phyloP scores from a whole-genome alignment of 2,113 vertebrate species.

The Synchiropus splendidus region DNA sequence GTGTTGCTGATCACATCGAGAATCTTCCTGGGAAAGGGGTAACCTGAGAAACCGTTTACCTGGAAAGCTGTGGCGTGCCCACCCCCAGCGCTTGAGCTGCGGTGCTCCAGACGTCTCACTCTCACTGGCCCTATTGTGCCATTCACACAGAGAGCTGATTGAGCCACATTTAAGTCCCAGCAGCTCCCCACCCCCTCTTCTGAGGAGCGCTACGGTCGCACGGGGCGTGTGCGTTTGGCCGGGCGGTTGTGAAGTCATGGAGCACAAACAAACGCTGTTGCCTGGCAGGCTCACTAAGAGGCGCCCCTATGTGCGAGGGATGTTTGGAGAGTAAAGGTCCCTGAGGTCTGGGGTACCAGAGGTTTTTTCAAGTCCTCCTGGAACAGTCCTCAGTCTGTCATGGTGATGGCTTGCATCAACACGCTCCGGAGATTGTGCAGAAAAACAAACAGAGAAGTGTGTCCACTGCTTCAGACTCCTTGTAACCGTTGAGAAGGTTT shows the following conservation, averaged over 20 bases:
- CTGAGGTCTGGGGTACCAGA: constrained; percentile 36
- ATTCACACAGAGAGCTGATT: constrained; percentile 53
- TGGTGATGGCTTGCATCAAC: constrained; percentile 35
- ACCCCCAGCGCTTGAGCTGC: constrained; percentile 3
- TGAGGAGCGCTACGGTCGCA: constrained; percentile 25
- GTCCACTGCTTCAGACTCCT: constrained; percentile 21
- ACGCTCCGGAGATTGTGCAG: constrained; percentile 30
- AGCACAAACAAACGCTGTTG: constrained; percentile 65
- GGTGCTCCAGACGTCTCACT: constrained; percentile 18
- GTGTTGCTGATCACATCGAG: too few species aligned
- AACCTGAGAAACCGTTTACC: constrained; percentile 50
- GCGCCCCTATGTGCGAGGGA: constrained; percentile 46
- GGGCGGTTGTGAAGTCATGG: constrained; percentile 35
- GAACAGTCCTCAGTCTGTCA: constrained; percentile 53
- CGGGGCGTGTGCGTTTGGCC: constrained; percentile 36
- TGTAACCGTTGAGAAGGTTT: too few species aligned
- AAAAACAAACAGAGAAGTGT: constrained; percentile 54
- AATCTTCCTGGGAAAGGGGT: constrained; percentile 47
- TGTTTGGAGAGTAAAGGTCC: constrained; percentile 26
- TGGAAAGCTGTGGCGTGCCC: constrained; percentile 32
- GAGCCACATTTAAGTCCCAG: constrained; percentile 45
- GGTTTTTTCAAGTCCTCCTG: constrained; percentile 18
- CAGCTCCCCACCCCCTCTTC: constrained; percentile 41
- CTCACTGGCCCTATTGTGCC: constrained; percentile 64
- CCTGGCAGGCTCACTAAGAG: constrained; percentile 49